Base-by-base conservation (phyloP, 1,140 invertebrate genomes). In the Argopecten irradians region DNA sequence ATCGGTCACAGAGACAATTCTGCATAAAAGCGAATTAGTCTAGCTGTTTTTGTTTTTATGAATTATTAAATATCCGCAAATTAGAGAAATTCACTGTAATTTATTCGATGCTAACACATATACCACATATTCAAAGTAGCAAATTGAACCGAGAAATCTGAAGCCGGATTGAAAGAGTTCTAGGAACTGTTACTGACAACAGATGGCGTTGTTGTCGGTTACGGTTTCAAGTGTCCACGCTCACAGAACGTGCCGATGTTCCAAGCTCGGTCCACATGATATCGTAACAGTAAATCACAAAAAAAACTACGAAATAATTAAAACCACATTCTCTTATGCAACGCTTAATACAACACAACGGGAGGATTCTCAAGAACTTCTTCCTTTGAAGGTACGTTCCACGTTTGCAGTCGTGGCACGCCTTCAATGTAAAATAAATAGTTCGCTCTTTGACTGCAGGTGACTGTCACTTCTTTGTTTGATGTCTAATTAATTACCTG, bases 381-480 rank as follows among this genome's bases (percentile, higher is more conserved):
- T 71, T 16, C 55, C 8, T 71, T 71, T 71, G 55, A 71, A 71
- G 55, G 55, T 71, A 28, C 22, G 5, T 16, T 71, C 22, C 22
- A n/a, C 55, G 55, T 71, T 71, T 71, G 55, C 55, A 71, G 55
- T 71, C 55, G n/a, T 71, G 55, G n/a, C 55, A 71, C 55, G 55
- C 55, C 55, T 71, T n/a, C 16, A n/a, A 71, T n/a, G 22, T 71
- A 71, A 71, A 71, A 71, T 71, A 71, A 71, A 71, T 71, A 71
- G 55, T 71, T 71, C 19, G 55, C 22, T 71, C 22, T 71, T 71
- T 71, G 55, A 71, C n/a, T 71, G 55, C 55, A 71, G 55, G 55
- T 71, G 55, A 28, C 55, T 71, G 55, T 71, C 55, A 71, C 55
- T 71, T 3, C 55, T 71, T 71, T 71, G 55, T 71, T 71, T 71